Base-by-base conservation (phyloP, 2,797 vertebrate genomes). In the Microctenopoma lineatum region DNA sequence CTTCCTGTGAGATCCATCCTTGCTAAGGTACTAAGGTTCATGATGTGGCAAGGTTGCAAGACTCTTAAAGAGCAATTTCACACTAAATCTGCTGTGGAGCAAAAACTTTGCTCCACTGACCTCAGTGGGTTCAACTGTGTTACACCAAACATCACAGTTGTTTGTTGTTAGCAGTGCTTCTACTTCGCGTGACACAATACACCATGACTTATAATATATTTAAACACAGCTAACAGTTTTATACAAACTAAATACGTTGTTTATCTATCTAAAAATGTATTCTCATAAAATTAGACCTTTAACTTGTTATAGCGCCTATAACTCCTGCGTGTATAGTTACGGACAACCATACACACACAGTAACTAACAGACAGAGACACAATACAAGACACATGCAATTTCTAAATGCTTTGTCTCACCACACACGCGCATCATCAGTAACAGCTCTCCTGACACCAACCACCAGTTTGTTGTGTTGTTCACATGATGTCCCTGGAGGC, bases 391-490 rank as follows among this genome's bases (percentile, higher is more conserved):
- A 21, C 8, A 5, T 26, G 54, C 29, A 50, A 4, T 8, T 45
- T 66, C 32, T 57, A 73, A 62, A 69, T 12, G 48, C 59, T 81
- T 73, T 70, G 52, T 60, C 25, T 69, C 34, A 18, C 47, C 52
- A 51, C 46, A 52, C 26, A 45, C 16, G 67, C 26, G 62, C 54
- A 47, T 45, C 46, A 61, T 3, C 56, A 74, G 52, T 59, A 64
- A 39, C 58, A 73, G 64, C 52, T 80, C 84, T 76, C 70, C 42
- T 3, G 55, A 75, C 79, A 59, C 67, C 52, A 57, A 42, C 69
- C 46, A 65, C 36, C 61, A 60, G 65, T 60, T 69, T 80, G 52
- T 62, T 81, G 57, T 75, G 75, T 62, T 84, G 71, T 83, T 81
- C 70, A 57, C 51, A 59, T 59, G 64, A 25, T 53, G 62, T 83